A percentile compares a stretch with the other conserved stretches of the same genome.
phyloP scores from a whole-genome alignment of 2,113 vertebrate species.

The Prochilodus magdalenae region DNA sequence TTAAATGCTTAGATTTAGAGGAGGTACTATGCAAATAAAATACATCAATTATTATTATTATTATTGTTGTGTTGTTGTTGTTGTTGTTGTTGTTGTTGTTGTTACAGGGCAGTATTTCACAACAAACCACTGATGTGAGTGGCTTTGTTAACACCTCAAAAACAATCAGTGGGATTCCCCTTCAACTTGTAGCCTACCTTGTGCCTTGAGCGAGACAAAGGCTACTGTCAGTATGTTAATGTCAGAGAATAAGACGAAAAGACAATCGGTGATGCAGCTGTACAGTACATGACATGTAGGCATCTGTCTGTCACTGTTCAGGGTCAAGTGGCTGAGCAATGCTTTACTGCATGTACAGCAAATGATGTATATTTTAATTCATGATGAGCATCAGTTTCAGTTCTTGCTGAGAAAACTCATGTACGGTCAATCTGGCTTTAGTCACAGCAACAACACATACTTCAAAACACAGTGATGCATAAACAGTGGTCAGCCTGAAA shows the following conservation, averaged over 20 bases:
- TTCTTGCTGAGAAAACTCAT: too few relatives aligned
- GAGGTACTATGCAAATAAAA: too few relatives aligned
- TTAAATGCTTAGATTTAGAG: too few relatives aligned
- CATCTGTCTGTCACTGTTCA: constrained; percentile 21
- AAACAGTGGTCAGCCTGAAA: constrained; percentile 45
- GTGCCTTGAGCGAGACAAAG: background rate
- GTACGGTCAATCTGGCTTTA: constrained; percentile 47
- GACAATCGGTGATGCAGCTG: constrained; percentile 13
- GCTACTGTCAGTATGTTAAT: background rate
- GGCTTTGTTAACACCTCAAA: too few relatives aligned
- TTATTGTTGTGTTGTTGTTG: too few relatives aligned
- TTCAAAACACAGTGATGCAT: constrained; percentile 62
- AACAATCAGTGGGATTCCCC: too few relatives aligned
- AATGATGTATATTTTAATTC: background rate
- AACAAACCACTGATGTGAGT: too few relatives aligned
- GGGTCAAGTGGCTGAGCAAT: background rate
- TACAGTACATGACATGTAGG: constrained; percentile 25
- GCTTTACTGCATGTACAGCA: constrained; percentile 4
- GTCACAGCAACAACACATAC: constrained; percentile 65
- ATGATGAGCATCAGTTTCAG: background rate
- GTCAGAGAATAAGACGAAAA: constrained; percentile 24
- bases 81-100: too few relatives aligned
- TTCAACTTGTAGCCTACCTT: background rate
- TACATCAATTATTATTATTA: too few relatives aligned
- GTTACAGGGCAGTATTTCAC: too few relatives aligned